These are phyloP conservation scores for Candidula unifasciata DNA, from an alignment of 2,888 invertebrate species.

Conservation along the genomic window DNA sequence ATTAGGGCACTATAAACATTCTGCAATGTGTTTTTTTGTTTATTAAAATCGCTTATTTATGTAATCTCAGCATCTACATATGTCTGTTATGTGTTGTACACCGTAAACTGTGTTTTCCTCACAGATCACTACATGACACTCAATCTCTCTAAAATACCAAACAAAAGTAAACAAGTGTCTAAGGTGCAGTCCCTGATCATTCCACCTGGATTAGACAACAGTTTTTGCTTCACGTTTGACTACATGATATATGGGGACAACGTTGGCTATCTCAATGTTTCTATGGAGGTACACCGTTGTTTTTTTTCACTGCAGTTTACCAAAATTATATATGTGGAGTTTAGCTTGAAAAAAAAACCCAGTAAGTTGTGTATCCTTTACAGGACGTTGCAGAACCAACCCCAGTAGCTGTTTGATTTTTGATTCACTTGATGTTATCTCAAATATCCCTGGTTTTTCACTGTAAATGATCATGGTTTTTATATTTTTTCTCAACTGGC, in stretches of 20 bases:
- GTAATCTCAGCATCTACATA: too few species aligned
- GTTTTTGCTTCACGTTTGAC: slow-evolving; percentile 20
- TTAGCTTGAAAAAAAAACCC: too few species aligned
- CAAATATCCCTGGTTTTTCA: too few species aligned
- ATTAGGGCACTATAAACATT: too few species aligned
- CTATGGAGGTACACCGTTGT: slow-evolving; percentile 16
- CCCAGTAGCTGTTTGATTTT: not conserved
- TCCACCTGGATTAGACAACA: not conserved
- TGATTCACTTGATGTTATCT: not conserved
- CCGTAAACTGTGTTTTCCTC: not conserved
- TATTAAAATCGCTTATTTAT: too few species aligned
- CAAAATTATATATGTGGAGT: not conserved
- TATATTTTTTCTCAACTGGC: too few species aligned
- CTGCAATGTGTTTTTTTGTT: too few species aligned
- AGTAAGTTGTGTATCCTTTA: too few species aligned
- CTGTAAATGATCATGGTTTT: too few species aligned
- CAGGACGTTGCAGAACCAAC: too few species aligned
- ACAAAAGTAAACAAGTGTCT: not conserved
- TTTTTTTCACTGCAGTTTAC: not conserved
- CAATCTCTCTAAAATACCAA: not conserved
- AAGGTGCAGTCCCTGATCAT: slow-evolving; percentile 10
- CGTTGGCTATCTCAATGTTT: slow-evolving; percentile 35
- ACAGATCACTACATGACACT: slow-evolving; percentile 33
- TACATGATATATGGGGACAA: slow-evolving; percentile 38
- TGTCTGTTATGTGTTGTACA: not conserved